Conservation (phyloP, 2,888 invertebrate genomes). For the Andrena flavipes region DNA sequence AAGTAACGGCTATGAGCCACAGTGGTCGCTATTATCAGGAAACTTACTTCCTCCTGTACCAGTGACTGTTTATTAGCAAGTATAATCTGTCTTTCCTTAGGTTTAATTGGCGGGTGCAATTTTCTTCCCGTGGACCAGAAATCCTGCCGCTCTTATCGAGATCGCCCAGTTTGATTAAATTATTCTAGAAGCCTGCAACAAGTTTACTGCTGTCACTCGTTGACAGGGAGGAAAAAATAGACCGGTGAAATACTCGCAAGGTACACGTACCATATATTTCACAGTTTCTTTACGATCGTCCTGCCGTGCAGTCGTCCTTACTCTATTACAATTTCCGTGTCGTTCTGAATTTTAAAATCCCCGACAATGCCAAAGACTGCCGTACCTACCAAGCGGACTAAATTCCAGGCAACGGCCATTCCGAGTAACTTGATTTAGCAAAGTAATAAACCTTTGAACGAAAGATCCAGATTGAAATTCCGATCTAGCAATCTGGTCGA, state of each 20-base stretch:
- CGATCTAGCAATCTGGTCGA: too few relatives aligned
- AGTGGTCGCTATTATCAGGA: background rate
- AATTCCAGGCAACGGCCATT: too few relatives aligned
- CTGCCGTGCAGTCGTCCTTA: background rate
- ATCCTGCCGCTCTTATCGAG: constrained; percentile 16
- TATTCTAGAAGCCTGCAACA: background rate
- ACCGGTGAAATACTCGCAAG: too few relatives aligned
- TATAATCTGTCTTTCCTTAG: constrained; percentile 26
- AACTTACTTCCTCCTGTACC: constrained; percentile 18
- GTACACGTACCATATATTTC: too few relatives aligned
- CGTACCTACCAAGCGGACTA: too few relatives aligned
- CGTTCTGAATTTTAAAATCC: too few relatives aligned
- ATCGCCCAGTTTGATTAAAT: constrained; percentile 11
- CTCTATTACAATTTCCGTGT: background rate
- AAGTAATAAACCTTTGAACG: too few relatives aligned
- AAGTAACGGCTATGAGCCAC: background rate
- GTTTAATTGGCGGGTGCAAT: constrained; percentile 25
- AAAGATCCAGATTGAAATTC: too few relatives aligned
- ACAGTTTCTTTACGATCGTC: too few relatives aligned
- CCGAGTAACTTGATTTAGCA: too few relatives aligned
- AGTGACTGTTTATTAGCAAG: constrained; percentile 35
- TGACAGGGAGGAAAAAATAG: too few relatives aligned
- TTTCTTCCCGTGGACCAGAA: constrained; percentile 21
- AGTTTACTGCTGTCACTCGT: background rate
- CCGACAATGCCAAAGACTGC: too few relatives aligned